Evolutionary conservation across 2,113 vertebrate species (phyloP), one percentile per base, ranked within the genome.

Genomic region (Rutilus rutilus): DNA sequence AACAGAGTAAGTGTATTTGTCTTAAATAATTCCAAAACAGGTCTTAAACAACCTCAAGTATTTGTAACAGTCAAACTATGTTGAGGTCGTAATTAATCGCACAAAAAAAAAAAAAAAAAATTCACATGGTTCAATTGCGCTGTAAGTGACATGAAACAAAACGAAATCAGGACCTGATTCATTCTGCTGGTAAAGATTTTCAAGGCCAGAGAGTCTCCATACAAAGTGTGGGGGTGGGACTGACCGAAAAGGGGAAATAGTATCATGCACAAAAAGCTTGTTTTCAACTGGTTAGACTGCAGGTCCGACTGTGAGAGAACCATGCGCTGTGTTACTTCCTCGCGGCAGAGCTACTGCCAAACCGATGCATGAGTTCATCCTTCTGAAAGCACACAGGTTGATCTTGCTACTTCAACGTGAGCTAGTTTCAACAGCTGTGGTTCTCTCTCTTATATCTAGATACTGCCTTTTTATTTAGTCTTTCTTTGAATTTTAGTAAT

Each of bases 211-310:
- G 47, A 86, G n/a, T 64, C 21, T 88, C 89, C 85, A 85, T 71
- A 69, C 83, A 90, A 85, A 81, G 30, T 69, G 65, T 57, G 57
- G 84, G 2, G 36, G 57, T 75, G 89, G 62, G 69, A 52, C 45
- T 76, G 86, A 90, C 86, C 86, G 82, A 73, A 78, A 87, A 87
- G 84, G 86, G 82, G 69, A 86, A 89, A 88, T 73, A 81, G 33
- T 42, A 87, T 90, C 89, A 91, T 92, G 93, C 93, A 94, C 93
- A 95, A 93, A 78, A 89, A 91, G 87, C 91, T 93, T 90, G 92
- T 94, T 95, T 94, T 93, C 91, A 91, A 90, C 91, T 87, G 86
- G 85, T 91, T 88, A 69, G 50, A 73, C 78, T 86, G 89, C 79
- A 83, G 30, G 88, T 85, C 89, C 33, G 69, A 69, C 78, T 33